Conservation (phyloP, 2,113 vertebrate genomes). For the Tachysurus fulvidraco region DNA sequence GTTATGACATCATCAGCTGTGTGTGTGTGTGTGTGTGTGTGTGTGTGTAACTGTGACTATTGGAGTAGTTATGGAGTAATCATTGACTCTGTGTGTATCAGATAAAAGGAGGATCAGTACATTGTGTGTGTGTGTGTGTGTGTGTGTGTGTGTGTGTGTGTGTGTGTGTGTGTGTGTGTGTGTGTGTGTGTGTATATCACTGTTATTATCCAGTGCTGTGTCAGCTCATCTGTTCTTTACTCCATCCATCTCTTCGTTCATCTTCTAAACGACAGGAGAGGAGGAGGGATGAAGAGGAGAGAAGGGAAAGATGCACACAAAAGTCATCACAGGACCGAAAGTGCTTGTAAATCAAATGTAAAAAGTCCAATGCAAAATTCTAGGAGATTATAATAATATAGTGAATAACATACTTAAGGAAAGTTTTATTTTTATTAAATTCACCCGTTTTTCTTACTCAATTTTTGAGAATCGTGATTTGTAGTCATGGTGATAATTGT, state of each 20-base stretch:
- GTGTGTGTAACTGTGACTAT: slow-evolving; percentile 7
- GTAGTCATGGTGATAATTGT: not conserved
- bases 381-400: no score
- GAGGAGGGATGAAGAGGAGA: slow-evolving; percentile 5
- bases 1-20: not conserved
- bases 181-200: slow-evolving; percentile 97
- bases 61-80: slow-evolving; percentile 31
- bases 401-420: no score
- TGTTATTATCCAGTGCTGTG: slow-evolving; percentile 95
- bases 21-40: slow-evolving; percentile 15
- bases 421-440: not conserved
- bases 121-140: slow-evolving; percentile 93
- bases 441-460: not conserved
- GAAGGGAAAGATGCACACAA: not conserved
- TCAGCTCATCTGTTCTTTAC: slow-evolving; percentile 97
- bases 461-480: not conserved
- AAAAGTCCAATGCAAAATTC: no score
- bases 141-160: slow-evolving; percentile 95
- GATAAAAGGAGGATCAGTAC: slow-evolving; percentile 92
- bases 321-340: not conserved
- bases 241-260: slow-evolving; percentile 90
- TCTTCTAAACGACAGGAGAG: slow-evolving; percentile 53
- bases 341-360: not conserved
- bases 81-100: slow-evolving; percentile 73
- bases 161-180: slow-evolving; percentile 90